These are phyloP conservation scores for Rhabdomys dilectus DNA, from an alignment of 2,113 vertebrate genomes.

Conservation along the genomic window DNA sequence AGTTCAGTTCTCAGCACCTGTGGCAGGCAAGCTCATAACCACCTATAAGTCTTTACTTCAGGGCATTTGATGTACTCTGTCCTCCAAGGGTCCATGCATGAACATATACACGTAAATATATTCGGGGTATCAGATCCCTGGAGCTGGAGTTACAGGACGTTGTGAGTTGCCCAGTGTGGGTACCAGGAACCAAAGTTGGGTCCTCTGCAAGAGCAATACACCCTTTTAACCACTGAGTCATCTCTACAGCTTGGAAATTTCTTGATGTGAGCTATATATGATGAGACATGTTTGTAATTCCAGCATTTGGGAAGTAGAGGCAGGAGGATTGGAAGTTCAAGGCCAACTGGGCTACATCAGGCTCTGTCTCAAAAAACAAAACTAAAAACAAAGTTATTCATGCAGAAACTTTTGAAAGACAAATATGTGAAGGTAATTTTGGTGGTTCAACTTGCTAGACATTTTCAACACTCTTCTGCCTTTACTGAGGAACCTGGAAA, in stretches of 20 bases:
- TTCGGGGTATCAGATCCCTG: background rate
- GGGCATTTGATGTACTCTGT: background rate
- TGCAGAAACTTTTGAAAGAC: conserved; percentile 4
- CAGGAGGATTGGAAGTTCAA: background rate
- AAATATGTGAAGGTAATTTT: background rate
- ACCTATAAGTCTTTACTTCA: background rate
- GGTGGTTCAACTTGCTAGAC: background rate
- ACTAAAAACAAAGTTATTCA: background rate
- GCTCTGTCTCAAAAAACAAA: background rate
- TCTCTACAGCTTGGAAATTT: background rate
- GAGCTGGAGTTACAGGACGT: background rate
- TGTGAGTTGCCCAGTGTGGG: background rate
- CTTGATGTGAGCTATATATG: background rate
- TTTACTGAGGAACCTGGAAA: conserved; percentile 3
- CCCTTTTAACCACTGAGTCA: background rate
- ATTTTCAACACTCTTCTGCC: background rate
- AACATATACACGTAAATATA: background rate
- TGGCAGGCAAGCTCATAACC: background rate
- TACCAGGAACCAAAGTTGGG: background rate
- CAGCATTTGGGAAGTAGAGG: background rate
- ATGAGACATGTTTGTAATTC: background rate
- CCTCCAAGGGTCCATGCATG: background rate
- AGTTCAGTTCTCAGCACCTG: background rate
- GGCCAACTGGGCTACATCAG: background rate
- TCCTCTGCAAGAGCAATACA: background rate